Evolutionary conservation across 2,888 invertebrate species (phyloP), one percentile per base, ranked within the genome.

Genomic region (Tuta absoluta): DNA sequence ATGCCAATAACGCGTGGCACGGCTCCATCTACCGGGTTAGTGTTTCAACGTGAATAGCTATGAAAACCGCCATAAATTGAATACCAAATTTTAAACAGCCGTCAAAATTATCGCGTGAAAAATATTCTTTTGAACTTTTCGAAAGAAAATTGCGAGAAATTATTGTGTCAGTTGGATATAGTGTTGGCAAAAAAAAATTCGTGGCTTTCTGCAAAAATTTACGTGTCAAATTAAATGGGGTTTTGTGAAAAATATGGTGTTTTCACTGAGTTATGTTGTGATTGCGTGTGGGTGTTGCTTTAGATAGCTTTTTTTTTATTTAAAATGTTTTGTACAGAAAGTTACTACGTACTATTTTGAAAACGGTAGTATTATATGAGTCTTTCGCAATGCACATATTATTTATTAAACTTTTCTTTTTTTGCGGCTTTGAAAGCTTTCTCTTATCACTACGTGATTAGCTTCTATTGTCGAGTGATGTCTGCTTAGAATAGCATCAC

Each of bases 141-240:
- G 5, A 2, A n/a, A 45, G 45, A 45, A 45, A 45, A 45, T 45
- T 45, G 45, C 45, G 17, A n/a, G 4, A n/a, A 45, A 45, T 45
- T 45, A 45, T 45, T n/a, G 45, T 45, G 45, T 45, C 45, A 45
- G 45, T 45, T 45, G 1, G 3, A 45, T 45, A 17, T 45, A 17
- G 45, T n/a, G 45, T 45, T 45, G 45, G n/a, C 45, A 45, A 45
- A 0, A 17, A n/a, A 4, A 17, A 7, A 12, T 2, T 12, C 41
- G 41, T 41, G 14, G 41, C 14, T 41, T 41, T 1, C 45, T 45
- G 45, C n/a, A n/a, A 45, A 45, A 45, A 45, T 45, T 45, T 45
- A 45, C 45, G 17, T 45, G 45, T 45, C 45, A 45, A 45, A 45
- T 45, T n/a, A n/a, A 45, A 45, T 45, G 45, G 45, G 7, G n/a